Evolutionary conservation across 2,113 vertebrate genomes (phyloP).

Genomic region (Perca fluviatilis): DNA sequence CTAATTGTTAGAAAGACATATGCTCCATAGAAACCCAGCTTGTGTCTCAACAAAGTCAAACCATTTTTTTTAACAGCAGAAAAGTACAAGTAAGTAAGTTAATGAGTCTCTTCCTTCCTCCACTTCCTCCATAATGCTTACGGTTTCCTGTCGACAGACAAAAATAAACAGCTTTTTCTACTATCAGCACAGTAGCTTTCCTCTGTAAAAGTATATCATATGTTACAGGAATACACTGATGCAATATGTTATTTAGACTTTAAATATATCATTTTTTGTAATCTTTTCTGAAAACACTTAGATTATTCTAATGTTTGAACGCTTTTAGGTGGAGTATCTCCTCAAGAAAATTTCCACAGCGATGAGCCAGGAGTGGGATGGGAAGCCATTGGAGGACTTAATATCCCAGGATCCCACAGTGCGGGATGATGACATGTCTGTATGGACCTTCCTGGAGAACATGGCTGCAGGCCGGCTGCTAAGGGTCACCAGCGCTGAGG

Average conservation of each 20-base stretch:
- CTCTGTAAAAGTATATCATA: neutral
- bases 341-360: constrained; percentile 85
- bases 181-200: constrained; percentile 21
- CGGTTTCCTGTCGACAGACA: constrained; percentile 57
- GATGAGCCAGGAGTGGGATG: constrained; percentile 85
- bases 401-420: constrained; percentile 71
- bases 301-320: neutral
- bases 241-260: neutral
- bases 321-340: constrained; percentile 83
- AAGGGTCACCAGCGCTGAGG: constrained; percentile 74
- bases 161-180: constrained; percentile 61
- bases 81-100: constrained; percentile 57
- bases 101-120: constrained; percentile 78
- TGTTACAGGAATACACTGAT: neutral
- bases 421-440: constrained; percentile 76
- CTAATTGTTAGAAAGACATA: neutral
- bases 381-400: constrained; percentile 77
- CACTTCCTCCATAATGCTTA: constrained; percentile 63
- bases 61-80: constrained; percentile 25
- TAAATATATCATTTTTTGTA: neutral
- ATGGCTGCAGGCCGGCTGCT: constrained; percentile 76
- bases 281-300: neutral
- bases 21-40: neutral
- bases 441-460: constrained; percentile 85
- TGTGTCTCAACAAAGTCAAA: constrained; percentile 6